phyloP scores from a whole-genome alignment of 2,797 vertebrate species.

The Gila robusta region DNA sequence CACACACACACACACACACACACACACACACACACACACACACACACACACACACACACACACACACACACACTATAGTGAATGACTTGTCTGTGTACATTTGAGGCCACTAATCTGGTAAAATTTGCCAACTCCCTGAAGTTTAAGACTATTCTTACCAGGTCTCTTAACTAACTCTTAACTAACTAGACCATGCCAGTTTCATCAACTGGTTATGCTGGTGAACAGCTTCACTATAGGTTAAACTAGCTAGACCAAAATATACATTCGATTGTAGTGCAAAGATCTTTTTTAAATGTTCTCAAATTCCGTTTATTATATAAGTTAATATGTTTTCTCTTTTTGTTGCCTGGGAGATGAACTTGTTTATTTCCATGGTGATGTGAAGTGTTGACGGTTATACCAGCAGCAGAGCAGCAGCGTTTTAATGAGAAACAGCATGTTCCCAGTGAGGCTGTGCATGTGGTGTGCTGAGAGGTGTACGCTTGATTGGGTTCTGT shows the following conservation, averaged over 20 bases:
- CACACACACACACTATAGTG: no score
- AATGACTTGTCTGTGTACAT: neutral
- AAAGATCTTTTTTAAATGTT: neutral
- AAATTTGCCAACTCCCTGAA: neutral
- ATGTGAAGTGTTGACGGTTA: constrained; percentile 40
- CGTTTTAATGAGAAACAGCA: constrained; percentile 47
- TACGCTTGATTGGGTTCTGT: constrained; percentile 26
- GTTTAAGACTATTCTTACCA: neutral
- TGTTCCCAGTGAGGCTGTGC: constrained; percentile 23
- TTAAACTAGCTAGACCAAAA: neutral
- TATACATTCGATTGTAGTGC: neutral
- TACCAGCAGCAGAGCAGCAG: constrained; percentile 21
- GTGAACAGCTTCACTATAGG: neutral
- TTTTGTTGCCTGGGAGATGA: constrained; percentile 42
- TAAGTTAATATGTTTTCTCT: constrained; percentile 10
- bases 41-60: no score
- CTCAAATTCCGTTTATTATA: constrained; percentile 16
- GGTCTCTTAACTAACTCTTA: constrained; percentile 13
- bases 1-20: no score
- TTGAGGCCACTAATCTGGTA: neutral
- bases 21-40: no score
- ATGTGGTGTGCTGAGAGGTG: constrained; percentile 12
- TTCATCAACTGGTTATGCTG: neutral
- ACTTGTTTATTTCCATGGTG: constrained; percentile 51
- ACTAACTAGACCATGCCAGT: neutral